Base-by-base conservation (phyloP, 2,888 invertebrate genomes). In the Limnephilus lunatus region DNA sequence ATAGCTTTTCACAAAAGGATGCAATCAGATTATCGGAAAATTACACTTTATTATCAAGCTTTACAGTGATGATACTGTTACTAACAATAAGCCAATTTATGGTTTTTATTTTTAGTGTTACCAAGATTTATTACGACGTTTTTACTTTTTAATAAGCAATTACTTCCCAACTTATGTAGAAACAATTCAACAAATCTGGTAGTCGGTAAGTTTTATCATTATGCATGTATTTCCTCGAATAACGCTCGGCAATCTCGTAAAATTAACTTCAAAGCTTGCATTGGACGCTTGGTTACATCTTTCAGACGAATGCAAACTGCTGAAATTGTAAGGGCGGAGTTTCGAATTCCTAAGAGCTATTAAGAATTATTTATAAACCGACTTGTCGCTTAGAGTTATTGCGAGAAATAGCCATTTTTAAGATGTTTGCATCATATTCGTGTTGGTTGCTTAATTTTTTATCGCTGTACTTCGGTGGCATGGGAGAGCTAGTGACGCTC, bases 281-380 rank as follows among this genome's bases (percentile, higher is more conserved):
- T n/a, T 68, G 25, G 25, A 68, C 25, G 68, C 68, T 25, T 68
- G n/a, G 25, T 25, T 9, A 25, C 25, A 25, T 25, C 68, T 68
- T 68, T 25, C 68, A 68, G 68, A 25, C 68, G 25, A 25, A n/a
- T 68, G 25, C 68, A 1, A 25, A 68, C 68, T 11, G n/a, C 68
- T 68, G 31, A 89, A 89, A 89, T 80, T 30, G 80, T 81, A 80
- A 80, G 80, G 88, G 88, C 68, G 88, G 88, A 89, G 88, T 80
- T 80, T 19, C 80, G 4, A 89, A 89, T 89, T 87, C 91, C 87
- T 39, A 35, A 30, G 81, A 88, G 91, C 39, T 88, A 81, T 91
- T 91, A 85, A 31, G 80, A 68, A 91, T 86, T 53, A 35, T 91
- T 85, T 48, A 82, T 48, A 90, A 30, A 15, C 86, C 14, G 30